Evolutionary conservation across 2,113 vertebrate genomes (phyloP), one percentile per base, ranked within the genome.

Genomic region (Microtus oregoni): DNA sequence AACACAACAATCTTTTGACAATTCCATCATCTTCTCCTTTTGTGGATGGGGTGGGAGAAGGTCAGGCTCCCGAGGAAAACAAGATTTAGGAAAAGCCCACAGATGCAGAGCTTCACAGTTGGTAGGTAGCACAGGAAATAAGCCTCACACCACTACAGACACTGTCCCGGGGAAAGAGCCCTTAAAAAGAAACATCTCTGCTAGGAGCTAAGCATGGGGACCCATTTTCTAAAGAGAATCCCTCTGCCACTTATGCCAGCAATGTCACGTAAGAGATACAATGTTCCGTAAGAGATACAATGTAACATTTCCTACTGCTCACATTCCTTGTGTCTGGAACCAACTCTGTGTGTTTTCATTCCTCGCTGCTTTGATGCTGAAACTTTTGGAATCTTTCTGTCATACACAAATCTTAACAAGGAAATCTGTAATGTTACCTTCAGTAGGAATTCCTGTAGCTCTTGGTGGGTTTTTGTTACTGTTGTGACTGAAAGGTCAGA

Each of bases 391-490:
- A 73, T 94, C 81, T 93, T 44, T n/a, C 58, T 90, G 78, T 50
- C 90, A 95, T 9, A 14, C 82, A 94, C 96, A 97, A 96, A 91
- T 86, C 96, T 97, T 92, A 96, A 97, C 67, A 96, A 61, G 94
- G 96, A 58, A 97, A 97, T 95, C 97, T 97, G 7, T 95, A 97
- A 38, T 96, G 97, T 92, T 99, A 99, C 99, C 99, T 99, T 99
- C 38, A 99, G 98, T 90, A 99, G 98, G 97, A 99, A 99, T 98
- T 99, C 99, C 97, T 99, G 99, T 98, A 99, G 98, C 96, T 99
- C 99, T 92, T 99, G 98, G 78, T 99, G 99, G 85, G 99, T 99
- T 99, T 99, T 99, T 97, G 99, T 99, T 97, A 99, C 99, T 95
- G 97, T 98, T 2, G 99, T 99, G 79, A 98, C 98, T 0, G 99